Evolutionary conservation across 2,797 vertebrate genomes (phyloP), one percentile per base, ranked within the genome.

Genomic region (Poecilia picta): DNA sequence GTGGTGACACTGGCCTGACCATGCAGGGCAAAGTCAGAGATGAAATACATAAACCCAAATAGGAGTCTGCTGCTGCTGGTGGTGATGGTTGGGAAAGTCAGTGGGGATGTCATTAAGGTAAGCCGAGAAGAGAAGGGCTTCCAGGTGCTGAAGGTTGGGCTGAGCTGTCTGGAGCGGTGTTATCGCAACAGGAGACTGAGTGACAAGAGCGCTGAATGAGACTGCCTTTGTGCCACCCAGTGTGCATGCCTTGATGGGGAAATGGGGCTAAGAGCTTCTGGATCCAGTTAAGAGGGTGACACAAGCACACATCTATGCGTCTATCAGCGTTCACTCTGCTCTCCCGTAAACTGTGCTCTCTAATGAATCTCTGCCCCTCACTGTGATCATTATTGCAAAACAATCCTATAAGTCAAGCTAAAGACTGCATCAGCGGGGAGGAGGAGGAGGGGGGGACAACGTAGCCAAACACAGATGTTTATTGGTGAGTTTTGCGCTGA

Each of bases 351-450:
- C 92, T 74, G 83, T 55, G 73, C 80, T 84, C 85, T 79, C 92
- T 93, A 95, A 95, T 95, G 93, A 94, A 95, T 95, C 93, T 87
- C 93, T 92, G 92, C 91, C 91, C 91, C 88, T 91, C 89, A 82
- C 83, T 41, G 53, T 80, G 89, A 81, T 87, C 90, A 93, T 93
- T 93, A 94, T 90, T 87, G 89, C 87, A 51, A 81, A 89, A 88
- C 77, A 79, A 94, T 92, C 91, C 92, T 92, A 88, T 95, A 95
- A 96, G 96, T 96, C 95, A 95, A 89, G 84, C 68, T 88, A 92
- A 90, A 94, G 51, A 72, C 64, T 20, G 78, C 79, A 77, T 88
- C 78, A 90, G 83, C 73, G 20, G 33, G 85, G n/a, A n/a, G n/a
- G n/a, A n/a, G n/a, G n/a, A n/a, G 81, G 83, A 5, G 36, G 4